phyloP scores from a whole-genome alignment of 2,888 invertebrate genomes.

The Meganola albula region DNA sequence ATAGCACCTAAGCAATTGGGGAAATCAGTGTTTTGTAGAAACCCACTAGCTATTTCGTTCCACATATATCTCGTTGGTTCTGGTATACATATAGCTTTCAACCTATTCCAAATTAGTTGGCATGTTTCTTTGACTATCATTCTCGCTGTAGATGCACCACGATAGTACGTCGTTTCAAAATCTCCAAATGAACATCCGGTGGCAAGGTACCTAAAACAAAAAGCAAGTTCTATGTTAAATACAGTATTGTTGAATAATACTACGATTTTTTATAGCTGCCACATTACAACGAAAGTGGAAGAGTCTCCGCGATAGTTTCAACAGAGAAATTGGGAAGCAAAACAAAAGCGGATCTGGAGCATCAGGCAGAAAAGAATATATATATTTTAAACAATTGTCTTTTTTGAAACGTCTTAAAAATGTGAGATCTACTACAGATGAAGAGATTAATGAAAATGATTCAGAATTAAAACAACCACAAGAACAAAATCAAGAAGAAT shows the following conservation, averaged over 20 bases:
- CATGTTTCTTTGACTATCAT: constrained; percentile 27
- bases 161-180: constrained; percentile 22
- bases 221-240: too few species aligned
- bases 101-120: constrained; percentile 24
- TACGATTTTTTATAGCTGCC: too few species aligned
- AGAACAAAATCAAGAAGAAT: constrained; percentile 8
- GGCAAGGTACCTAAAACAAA: constrained; percentile 29
- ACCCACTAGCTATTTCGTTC: constrained; percentile 23
- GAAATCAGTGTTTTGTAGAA: constrained; percentile 17
- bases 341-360: constrained; percentile 1
- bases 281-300: too few species aligned
- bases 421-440: constrained; percentile 2
- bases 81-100: constrained; percentile 24
- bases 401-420: constrained; percentile 2
- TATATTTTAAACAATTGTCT: constrained; percentile 2
- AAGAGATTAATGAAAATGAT: constrained; percentile 1
- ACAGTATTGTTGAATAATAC: too few species aligned
- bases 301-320: constrained; percentile 2
- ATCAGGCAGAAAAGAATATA: constrained; percentile 2
- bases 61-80: constrained; percentile 23
- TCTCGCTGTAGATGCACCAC: constrained; percentile 22
- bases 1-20: constrained; percentile 16
- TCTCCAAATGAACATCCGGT: constrained; percentile 27
- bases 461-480: constrained; percentile 6
- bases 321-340: constrained; percentile 3